Evolutionary conservation across 2,113 vertebrate genomes (phyloP).

Genomic region (Mirounga angustirostris): DNA sequence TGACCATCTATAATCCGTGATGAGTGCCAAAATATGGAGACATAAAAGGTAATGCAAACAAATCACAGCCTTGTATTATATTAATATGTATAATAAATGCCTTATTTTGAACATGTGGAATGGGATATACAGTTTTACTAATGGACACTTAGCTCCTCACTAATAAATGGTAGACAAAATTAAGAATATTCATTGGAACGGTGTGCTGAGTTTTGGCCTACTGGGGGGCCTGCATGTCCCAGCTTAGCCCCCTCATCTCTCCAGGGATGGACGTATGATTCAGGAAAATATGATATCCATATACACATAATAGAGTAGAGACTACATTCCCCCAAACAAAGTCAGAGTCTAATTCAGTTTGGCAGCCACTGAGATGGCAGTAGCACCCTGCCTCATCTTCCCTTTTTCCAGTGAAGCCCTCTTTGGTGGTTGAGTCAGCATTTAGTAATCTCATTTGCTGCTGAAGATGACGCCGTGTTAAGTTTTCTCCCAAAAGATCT

Average conservation of each 20-base stretch:
- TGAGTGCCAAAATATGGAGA: background rate
- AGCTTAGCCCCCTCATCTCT: background rate
- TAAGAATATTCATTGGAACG: background rate
- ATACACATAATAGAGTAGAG: background rate
- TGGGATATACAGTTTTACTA: background rate
- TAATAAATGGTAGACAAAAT: background rate
- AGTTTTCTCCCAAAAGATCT: background rate
- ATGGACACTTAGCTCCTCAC: background rate
- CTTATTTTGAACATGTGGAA: background rate
- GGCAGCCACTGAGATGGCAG: background rate
- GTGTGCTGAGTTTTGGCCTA: background rate
- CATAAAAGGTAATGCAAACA: background rate
- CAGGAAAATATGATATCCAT: background rate
- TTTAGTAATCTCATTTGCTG: background rate
- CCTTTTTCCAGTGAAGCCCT: background rate
- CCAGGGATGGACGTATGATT: background rate
- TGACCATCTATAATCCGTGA: background rate
- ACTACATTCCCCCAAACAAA: background rate
- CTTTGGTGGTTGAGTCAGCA: background rate
- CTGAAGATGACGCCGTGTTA: background rate
- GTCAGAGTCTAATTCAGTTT: background rate
- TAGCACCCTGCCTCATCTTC: background rate
- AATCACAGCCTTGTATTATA: background rate
- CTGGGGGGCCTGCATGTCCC: too few species aligned
- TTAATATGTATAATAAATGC: background rate